Evolutionary conservation across 2,797 vertebrate species (phyloP).

Genomic region (Melanotaenia boesemani): DNA sequence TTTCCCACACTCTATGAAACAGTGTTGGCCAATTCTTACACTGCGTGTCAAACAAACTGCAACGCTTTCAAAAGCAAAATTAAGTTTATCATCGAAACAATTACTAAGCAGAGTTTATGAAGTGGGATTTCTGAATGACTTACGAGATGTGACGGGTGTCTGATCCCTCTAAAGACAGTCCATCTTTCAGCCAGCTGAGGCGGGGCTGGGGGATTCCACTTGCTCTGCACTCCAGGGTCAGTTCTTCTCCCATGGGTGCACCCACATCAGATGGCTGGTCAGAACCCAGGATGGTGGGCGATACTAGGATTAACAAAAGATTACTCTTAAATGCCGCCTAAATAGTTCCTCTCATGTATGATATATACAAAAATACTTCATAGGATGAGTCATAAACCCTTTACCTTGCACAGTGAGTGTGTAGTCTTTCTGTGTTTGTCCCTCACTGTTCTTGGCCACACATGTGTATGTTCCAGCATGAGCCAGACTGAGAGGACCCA

Average conservation of each 20-base stretch:
- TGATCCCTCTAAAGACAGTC: constrained; percentile 78
- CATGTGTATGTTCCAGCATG: constrained; percentile 91
- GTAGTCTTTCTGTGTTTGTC: constrained; percentile 84
- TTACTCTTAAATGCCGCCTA: not conserved
- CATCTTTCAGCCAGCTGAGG: constrained; percentile 91
- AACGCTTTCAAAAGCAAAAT: constrained; percentile 7
- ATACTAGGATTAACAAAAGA: constrained; percentile 71
- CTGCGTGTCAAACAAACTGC: constrained; percentile 19
- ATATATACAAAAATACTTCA: not conserved
- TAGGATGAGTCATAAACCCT: not conserved
- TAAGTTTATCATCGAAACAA: not conserved
- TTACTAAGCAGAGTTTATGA: not conserved
- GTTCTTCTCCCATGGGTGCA: constrained; percentile 77
- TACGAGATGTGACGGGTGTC: constrained; percentile 76
- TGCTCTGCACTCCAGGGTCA: constrained; percentile 86
- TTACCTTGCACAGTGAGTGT: constrained; percentile 88
- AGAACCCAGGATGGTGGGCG: constrained; percentile 84
- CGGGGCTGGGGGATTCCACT: constrained; percentile 85
- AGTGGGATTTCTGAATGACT: constrained; percentile 41
- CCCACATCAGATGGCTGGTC: constrained; percentile 84
- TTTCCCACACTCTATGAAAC: constrained; percentile 21
- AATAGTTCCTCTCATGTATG: not conserved
- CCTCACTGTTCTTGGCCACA: constrained; percentile 80
- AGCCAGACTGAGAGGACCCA: constrained; percentile 86
- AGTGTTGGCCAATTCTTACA: constrained; percentile 12